Conservation (phyloP, 2,113 vertebrate genomes). For the Malurus elegans region DNA sequence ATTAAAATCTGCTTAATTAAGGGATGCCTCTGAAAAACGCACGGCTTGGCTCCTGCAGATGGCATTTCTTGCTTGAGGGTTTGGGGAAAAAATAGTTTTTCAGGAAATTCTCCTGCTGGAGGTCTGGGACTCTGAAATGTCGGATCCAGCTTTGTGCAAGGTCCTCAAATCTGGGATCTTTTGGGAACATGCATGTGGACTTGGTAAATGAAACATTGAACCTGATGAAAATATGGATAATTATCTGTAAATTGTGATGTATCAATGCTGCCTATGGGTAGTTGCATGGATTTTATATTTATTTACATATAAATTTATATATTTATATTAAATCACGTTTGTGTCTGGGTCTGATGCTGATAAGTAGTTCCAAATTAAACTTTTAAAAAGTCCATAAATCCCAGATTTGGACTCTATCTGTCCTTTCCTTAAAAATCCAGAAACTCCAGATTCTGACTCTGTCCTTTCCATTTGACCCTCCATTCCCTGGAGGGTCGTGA, state of each 20-base stretch:
- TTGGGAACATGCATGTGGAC: neutral
- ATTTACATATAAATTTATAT: neutral
- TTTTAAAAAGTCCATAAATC: neutral
- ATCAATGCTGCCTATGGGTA: fast-evolving
- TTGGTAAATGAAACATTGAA: neutral
- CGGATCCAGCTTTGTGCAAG: fast-evolving
- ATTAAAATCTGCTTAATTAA: constrained; percentile 44
- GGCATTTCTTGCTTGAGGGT: neutral
- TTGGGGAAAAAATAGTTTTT: neutral
- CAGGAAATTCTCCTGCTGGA: neutral
- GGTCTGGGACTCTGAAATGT: neutral
- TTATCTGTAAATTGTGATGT: fast-evolving
- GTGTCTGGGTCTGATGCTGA: neutral
- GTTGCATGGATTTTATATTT: no score
- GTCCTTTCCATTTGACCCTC: neutral
- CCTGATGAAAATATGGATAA: neutral
- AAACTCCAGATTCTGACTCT: neutral
- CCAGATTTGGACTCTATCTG: neutral
- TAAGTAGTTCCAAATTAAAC: neutral
- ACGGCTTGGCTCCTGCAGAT: neutral
- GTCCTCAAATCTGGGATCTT: neutral
- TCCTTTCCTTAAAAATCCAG: neutral
- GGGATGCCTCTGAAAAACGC: neutral
- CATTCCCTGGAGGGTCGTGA: neutral
- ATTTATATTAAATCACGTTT: neutral